Evolutionary conservation across 2,797 vertebrate genomes (phyloP).

Genomic region (Tenualosa ilisha): DNA sequence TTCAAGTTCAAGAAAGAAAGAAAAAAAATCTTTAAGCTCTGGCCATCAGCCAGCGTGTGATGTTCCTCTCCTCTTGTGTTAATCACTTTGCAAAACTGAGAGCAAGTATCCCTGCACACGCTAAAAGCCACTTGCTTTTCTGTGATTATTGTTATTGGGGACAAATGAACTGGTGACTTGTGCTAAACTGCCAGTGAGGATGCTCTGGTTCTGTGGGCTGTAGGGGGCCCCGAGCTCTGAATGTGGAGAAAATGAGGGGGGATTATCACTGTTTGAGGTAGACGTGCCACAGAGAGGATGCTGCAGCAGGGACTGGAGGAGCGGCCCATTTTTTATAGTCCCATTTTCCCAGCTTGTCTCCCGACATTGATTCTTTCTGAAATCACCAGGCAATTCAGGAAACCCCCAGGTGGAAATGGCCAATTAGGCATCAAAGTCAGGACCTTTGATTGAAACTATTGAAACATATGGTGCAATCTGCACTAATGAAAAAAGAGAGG

Average conservation of each 20-base stretch:
- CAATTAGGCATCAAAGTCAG: conserved; percentile 25
- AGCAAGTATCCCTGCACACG: background rate
- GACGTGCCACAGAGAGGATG: background rate
- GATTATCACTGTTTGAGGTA: conserved; percentile 24
- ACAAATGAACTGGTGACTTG: background rate
- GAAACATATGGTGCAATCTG: conserved; percentile 24
- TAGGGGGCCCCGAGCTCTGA: background rate
- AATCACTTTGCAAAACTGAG: background rate
- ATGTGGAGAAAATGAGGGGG: conserved; percentile 6
- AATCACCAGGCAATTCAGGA: conserved; percentile 19
- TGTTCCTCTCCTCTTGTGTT: background rate
- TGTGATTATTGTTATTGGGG: conserved; percentile 2
- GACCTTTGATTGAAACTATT: conserved; percentile 24
- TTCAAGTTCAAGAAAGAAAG: background rate
- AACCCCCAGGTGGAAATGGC: conserved; percentile 1
- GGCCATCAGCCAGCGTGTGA: background rate
- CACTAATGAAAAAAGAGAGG: background rate
- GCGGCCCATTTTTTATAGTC: background rate
- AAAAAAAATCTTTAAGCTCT: background rate
- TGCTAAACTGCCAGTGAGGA: background rate
- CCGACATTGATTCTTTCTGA: conserved; percentile 15
- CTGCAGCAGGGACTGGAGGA: background rate
- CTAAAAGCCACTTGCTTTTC: conserved; percentile 5
- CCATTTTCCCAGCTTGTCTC: conserved; percentile 19
- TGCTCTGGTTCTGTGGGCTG: background rate